A percentile compares a stretch with the other conserved stretches of the same genome.
These are phyloP conservation scores for Tiliacea citrago DNA, from an alignment of 2,888 invertebrate genomes.

Conservation along the genomic window DNA sequence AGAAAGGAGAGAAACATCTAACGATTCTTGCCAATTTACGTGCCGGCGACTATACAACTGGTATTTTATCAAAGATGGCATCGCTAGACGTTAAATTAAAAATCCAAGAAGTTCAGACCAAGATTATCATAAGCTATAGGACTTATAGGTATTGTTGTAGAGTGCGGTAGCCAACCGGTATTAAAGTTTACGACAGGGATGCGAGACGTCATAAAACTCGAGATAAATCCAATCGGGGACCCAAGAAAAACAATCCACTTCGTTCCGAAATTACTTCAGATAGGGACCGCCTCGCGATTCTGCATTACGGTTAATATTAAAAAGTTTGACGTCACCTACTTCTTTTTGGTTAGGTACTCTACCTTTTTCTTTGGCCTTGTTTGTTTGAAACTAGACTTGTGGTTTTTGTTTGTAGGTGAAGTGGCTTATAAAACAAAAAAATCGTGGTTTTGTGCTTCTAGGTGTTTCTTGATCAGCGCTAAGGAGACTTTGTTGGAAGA, in stretches of 20 bases:
- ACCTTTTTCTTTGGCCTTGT: constrained; percentile 1
- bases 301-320: constrained; percentile 72
- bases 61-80: background rate
- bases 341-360: constrained; percentile 9
- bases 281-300: constrained; percentile 70
- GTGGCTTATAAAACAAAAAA: background rate
- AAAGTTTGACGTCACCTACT: constrained; percentile 54
- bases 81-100: background rate
- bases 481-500: no score
- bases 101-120: constrained; percentile 27
- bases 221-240: constrained; percentile 89
- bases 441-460: background rate
- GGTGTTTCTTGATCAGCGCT: background rate
- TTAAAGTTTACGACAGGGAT: constrained; percentile 89
- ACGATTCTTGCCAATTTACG: no score
- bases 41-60: no score
- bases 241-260: constrained; percentile 89
- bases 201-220: constrained; percentile 88
- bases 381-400: background rate
- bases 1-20: no score
- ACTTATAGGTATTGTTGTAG: constrained; percentile 64
- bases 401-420: background rate
- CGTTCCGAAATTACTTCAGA: constrained; percentile 79
- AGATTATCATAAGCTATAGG: constrained; percentile 66
- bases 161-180: constrained; percentile 84